Base-by-base conservation (phyloP, 1,140 invertebrate genomes). In the Mylabris phalerata region DNA sequence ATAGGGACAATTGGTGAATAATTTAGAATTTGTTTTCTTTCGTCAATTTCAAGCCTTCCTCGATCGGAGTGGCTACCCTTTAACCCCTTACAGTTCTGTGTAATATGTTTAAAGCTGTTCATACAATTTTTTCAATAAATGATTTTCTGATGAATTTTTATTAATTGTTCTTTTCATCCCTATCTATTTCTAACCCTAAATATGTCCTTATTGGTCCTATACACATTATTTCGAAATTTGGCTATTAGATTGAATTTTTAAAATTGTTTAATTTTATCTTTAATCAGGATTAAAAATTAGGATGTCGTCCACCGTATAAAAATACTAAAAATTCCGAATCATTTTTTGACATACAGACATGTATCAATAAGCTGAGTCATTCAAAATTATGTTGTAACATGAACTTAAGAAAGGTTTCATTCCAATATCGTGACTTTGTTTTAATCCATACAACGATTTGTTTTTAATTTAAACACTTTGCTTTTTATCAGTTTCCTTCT, bases 401-500 rank as follows among this genome's bases (percentile, higher is more conserved):
- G 19, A 45, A 39, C 38, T 47, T n/a, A 47, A 63, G 3, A 25
- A 52, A 27, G 69, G 1, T 71, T 62, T 67, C 68, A 52, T 71
- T 71, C 73, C 71, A 76, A 40, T 49, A 48, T 48, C 67, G 65
- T n/a, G 65, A 0, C 69, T 66, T 57, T 76, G 71, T 65, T 75
- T 77, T 26, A 77, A 62, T 0, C 74, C 75, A 71, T 77, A 76
- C 1, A 77, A 41, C 26, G 69, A 67, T 64, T 73, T 76, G 5
- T 72, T 70, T 72, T 70, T 32, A 76, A 52, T 26, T 48, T n/a
- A n/a, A n/a, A n/a, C n/a, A n/a, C n/a, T 46, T 13, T 13, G 13
- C 13, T 13, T 13, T 0, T 13, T 13, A n/a, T 13, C 13, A 13
- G 13, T 13, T 13, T 13, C n/a, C 13, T 13, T 13, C 13, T 13